These are phyloP conservation scores for Cydia strobilella DNA, from an alignment of 1,140 invertebrate species.

Conservation along the genomic window DNA sequence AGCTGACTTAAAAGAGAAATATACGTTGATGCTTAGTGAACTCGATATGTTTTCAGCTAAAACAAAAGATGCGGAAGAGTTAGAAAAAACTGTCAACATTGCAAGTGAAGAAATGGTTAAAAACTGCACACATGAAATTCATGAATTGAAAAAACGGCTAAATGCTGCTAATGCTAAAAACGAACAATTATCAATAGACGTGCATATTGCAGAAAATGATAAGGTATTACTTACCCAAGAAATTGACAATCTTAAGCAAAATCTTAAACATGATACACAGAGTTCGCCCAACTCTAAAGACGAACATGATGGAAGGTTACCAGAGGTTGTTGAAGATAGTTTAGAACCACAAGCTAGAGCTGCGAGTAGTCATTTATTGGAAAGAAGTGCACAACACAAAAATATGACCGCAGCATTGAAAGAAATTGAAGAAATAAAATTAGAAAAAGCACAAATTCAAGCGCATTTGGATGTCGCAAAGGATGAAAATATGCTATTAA, in stretches of 20 bases:
- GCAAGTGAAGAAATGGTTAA: constrained; percentile 64
- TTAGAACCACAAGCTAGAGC: background rate
- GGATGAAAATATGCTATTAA: constrained; percentile 1
- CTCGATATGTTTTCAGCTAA: constrained; percentile 64
- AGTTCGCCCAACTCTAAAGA: constrained; percentile 32
- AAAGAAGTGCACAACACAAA: background rate
- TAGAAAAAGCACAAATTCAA: constrained; percentile 6
- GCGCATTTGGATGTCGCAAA: background rate
- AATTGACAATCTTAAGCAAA: constrained; percentile 64
- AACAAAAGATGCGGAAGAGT: constrained; percentile 60
- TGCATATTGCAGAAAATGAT: constrained; percentile 75
- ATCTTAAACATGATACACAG: constrained; percentile 44
- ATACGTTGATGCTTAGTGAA: constrained; percentile 75
- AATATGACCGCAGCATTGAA: background rate
- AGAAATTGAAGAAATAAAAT: background rate
- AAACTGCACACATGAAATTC: constrained; percentile 59
- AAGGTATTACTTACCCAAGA: constrained; percentile 72
- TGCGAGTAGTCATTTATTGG: background rate
- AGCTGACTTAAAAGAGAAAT: constrained; percentile 71
- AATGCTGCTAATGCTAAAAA: constrained; percentile 62
- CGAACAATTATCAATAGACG: constrained; percentile 73
- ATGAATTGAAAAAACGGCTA: constrained; percentile 67
- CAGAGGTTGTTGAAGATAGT: constrained; percentile 14
- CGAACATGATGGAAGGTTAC: constrained; percentile 4
- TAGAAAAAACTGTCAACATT: constrained; percentile 54